Conservation (phyloP, 2,797 vertebrate species). For the Lepilemur septentrionalis region DNA sequence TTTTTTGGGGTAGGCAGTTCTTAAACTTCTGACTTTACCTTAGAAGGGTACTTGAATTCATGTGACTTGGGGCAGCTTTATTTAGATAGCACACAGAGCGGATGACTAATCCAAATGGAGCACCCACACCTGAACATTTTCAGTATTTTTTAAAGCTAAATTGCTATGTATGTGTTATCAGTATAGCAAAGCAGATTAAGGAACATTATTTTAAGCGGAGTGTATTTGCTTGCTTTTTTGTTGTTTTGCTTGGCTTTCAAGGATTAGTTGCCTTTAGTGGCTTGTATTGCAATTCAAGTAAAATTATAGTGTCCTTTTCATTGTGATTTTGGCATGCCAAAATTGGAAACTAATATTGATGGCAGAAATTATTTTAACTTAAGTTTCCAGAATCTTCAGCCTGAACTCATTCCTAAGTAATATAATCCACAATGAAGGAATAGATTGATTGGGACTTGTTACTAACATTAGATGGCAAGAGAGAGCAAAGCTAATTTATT, state of each 20-base stretch:
- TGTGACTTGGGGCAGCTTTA: background rate
- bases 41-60: background rate
- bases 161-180: background rate
- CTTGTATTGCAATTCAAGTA: background rate
- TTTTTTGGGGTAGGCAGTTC: background rate
- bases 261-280: background rate
- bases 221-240: background rate
- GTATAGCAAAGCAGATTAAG: background rate
- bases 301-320: constrained; percentile 17
- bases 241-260: background rate
- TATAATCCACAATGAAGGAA: background rate
- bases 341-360: background rate
- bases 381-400: background rate
- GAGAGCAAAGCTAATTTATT: background rate
- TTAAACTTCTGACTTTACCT: background rate
- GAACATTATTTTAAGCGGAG: background rate
- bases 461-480: background rate
- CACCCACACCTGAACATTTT: background rate
- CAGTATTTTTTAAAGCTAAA: background rate
- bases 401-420: background rate
- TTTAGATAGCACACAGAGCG: background rate
- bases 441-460: background rate
- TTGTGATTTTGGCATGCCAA: background rate
- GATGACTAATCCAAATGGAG: background rate
- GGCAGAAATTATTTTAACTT: background rate